phyloP scores from a whole-genome alignment of 2,888 invertebrate species.

The Mythimna pallens region DNA sequence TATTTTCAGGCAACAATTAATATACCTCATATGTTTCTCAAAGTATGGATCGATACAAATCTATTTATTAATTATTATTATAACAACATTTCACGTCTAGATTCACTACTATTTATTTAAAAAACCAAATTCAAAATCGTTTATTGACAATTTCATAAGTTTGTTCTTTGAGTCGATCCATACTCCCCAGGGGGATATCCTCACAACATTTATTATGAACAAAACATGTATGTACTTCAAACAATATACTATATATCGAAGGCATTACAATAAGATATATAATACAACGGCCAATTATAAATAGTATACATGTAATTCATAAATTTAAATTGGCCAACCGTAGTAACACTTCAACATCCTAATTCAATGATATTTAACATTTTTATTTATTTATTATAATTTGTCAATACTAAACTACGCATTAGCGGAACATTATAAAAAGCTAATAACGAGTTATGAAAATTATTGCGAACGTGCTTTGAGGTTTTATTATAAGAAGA shows the following conservation, averaged over 20 bases:
- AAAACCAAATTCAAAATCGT: conserved; percentile 36
- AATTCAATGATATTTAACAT: conserved; percentile 71
- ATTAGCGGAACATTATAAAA: conserved; percentile 83
- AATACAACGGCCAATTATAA: conserved; percentile 60
- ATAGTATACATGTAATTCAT: conserved; percentile 64
- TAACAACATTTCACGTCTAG: conserved; percentile 44
- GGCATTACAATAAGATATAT: conserved; percentile 59
- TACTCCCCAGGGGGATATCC: conserved; percentile 42
- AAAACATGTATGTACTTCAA: conserved; percentile 62
- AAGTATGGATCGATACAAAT: conserved; percentile 50
- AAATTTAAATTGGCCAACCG: conserved; percentile 61
- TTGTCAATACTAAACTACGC: conserved; percentile 77
- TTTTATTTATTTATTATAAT: conserved; percentile 65
- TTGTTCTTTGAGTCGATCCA: conserved; percentile 48
- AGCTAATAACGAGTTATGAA: conserved; percentile 83
- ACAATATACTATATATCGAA: conserved; percentile 60
- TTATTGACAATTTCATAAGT: conserved; percentile 65
- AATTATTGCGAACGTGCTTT: conserved; percentile 78
- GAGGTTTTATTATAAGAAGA: conserved; percentile 39
- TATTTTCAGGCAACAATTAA: conserved; percentile 8
- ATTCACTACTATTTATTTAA: conserved; percentile 22
- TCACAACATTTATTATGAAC: conserved; percentile 55
- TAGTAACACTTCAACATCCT: conserved; percentile 67
- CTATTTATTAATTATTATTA: conserved; percentile 11
- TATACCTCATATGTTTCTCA: conserved; percentile 15